Conservation (phyloP, 2,797 vertebrate species). For the Lindbergichthys nudifrons region DNA sequence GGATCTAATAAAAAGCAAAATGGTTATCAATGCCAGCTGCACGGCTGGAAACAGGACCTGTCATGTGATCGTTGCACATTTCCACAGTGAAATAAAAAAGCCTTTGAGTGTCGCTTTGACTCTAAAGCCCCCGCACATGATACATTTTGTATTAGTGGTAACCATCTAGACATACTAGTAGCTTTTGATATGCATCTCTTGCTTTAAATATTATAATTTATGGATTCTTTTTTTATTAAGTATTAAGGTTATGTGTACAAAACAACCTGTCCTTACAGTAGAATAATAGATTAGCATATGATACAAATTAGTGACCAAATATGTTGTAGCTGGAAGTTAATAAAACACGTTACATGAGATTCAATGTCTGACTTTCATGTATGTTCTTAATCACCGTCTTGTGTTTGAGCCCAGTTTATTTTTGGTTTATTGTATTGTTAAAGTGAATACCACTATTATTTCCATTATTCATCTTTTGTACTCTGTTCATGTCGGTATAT, state of each 20-base stretch:
- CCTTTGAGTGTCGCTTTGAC: constrained; percentile 54
- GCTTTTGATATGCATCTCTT: constrained; percentile 47
- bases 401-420: constrained; percentile 37
- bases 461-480: constrained; percentile 64
- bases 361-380: constrained; percentile 32
- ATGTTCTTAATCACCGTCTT: constrained; percentile 10
- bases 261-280: constrained; percentile 29
- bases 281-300: constrained; percentile 24
- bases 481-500: constrained; percentile 53
- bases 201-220: constrained; percentile 59
- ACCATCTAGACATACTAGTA: constrained; percentile 24
- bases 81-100: constrained; percentile 50
- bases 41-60: constrained; percentile 69
- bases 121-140: constrained; percentile 51
- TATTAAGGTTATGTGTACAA: constrained; percentile 44
- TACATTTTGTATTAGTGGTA: constrained; percentile 39
- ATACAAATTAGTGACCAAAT: constrained; percentile 60
- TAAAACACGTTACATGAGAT: constrained; percentile 24
- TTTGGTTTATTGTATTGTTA: constrained; percentile 42
- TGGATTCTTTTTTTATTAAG: constrained; percentile 39
- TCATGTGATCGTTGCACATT: constrained; percentile 68
- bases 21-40: constrained; percentile 46
- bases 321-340: constrained; percentile 30
- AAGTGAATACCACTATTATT: constrained; percentile 70
- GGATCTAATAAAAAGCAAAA: constrained; percentile 31